Evolutionary conservation across 2,797 vertebrate species (phyloP).

Genomic region (Rousettus madagascariensis): DNA sequence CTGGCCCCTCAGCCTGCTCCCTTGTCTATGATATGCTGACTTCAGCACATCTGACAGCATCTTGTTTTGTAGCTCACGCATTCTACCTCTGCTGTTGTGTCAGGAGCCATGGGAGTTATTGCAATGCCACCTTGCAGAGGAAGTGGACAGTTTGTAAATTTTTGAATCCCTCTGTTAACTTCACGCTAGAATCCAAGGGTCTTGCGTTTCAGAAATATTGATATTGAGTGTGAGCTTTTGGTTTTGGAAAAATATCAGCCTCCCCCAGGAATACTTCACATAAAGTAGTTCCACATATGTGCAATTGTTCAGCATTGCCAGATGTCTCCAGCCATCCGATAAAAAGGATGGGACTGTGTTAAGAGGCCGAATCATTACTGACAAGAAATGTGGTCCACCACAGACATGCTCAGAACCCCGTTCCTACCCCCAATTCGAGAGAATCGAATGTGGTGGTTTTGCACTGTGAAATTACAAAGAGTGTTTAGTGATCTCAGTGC

Average conservation of each 20-base stretch:
- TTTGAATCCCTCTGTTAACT: neutral
- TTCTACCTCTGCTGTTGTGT: neutral
- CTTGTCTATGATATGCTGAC: neutral
- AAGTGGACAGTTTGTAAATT: neutral
- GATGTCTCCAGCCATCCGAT: neutral
- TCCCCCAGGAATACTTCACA: neutral
- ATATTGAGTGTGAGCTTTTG: neutral
- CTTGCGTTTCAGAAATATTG: constrained; percentile 42
- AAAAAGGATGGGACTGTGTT: neutral
- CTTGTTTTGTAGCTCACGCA: neutral
- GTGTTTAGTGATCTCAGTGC: neutral
- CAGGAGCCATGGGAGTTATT: neutral
- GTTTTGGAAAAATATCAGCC: neutral
- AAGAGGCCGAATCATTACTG: neutral
- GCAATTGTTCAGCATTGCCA: neutral
- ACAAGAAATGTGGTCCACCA: neutral
- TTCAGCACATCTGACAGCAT: neutral
- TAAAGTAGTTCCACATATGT: neutral
- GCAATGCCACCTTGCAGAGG: neutral
- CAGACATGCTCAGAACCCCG: neutral
- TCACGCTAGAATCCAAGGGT: neutral
- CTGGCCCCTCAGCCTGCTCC: neutral
- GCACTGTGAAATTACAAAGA: neutral
- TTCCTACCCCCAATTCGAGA: neutral
- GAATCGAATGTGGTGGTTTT: neutral